Evolutionary conservation across 1,140 invertebrate species (phyloP).

Genomic region (Elymnias hypermnestra): DNA sequence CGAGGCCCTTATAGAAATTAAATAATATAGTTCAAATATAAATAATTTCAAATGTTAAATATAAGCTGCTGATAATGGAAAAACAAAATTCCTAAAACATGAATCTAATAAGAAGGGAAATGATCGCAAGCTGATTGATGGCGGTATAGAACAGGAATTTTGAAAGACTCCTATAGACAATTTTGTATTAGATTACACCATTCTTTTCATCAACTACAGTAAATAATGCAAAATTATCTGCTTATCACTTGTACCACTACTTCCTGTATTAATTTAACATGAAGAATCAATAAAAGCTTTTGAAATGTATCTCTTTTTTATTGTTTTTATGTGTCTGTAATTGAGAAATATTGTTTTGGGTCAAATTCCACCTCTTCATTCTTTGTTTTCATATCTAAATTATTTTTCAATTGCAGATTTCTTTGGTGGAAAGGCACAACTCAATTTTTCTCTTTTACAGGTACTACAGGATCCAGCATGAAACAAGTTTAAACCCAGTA

Average conservation of each 20-base stretch:
- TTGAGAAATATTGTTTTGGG: conserved; percentile 53
- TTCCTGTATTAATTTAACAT: neutral
- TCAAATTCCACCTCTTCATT: conserved; percentile 50
- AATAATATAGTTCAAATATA: too few species aligned
- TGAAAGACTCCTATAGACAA: neutral
- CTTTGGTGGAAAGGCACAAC: conserved; percentile 52
- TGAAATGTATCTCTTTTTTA: neutral
- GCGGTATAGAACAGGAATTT: neutral
- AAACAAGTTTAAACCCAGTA: neutral
- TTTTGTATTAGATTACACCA: neutral
- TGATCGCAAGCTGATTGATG: neutral
- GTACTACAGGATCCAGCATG: conserved; percentile 1
- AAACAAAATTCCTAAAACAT: conserved; percentile 1
- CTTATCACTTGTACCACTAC: too few species aligned
- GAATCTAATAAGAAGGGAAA: neutral
- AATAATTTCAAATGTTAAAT: neutral
- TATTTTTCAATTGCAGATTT: conserved; percentile 24
- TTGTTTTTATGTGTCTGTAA: conserved; percentile 12
- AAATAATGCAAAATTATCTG: neutral
- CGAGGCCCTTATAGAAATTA: conserved; percentile 43
- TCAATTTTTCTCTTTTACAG: conserved; percentile 58
- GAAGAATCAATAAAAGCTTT: neutral
- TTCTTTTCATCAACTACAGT: too few species aligned
- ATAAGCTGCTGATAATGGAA: neutral
- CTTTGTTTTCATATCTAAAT: conserved; percentile 17